phyloP scores from a whole-genome alignment of 2,888 invertebrate genomes.

The Amiota communis region DNA sequence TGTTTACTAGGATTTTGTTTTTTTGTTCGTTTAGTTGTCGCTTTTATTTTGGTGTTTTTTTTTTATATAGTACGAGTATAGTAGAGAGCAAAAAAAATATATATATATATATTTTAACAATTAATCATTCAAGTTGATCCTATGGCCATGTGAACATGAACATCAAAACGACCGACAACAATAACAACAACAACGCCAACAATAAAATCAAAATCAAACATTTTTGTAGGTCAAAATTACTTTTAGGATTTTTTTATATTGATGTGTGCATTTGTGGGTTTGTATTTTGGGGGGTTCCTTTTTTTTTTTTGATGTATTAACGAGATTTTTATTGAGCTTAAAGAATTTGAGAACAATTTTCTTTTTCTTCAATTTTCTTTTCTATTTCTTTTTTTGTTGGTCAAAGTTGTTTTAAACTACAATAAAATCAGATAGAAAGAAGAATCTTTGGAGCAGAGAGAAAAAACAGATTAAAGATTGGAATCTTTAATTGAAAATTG shows the following conservation, averaged over 20 bases:
- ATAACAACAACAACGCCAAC: not conserved
- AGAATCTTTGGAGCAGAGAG: too few species aligned
- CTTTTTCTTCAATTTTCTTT: not conserved
- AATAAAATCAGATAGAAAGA: too few species aligned
- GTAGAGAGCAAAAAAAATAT: constrained; percentile 34
- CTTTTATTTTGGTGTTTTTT: constrained; percentile 40
- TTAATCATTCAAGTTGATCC: constrained; percentile 58
- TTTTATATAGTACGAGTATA: too few species aligned
- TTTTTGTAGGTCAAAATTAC: constrained; percentile 29
- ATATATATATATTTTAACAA: constrained; percentile 60
- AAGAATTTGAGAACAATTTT: too few species aligned
- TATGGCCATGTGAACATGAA: not conserved
- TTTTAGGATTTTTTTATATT: not conserved
- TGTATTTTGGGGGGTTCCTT: not conserved
- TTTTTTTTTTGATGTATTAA: too few species aligned
- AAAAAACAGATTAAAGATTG: too few species aligned
- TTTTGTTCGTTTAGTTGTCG: constrained; percentile 35
- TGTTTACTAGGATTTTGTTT: constrained; percentile 37
- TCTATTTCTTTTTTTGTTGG: not conserved
- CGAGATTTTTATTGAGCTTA: too few species aligned
- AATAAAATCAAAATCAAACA: constrained; percentile 1
- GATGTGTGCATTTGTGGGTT: constrained; percentile 24
- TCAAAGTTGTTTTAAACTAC: not conserved
- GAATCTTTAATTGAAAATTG: too few species aligned
- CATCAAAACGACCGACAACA: not conserved